phyloP scores from a whole-genome alignment of 2,113 vertebrate species.

The Phycodurus eques region DNA sequence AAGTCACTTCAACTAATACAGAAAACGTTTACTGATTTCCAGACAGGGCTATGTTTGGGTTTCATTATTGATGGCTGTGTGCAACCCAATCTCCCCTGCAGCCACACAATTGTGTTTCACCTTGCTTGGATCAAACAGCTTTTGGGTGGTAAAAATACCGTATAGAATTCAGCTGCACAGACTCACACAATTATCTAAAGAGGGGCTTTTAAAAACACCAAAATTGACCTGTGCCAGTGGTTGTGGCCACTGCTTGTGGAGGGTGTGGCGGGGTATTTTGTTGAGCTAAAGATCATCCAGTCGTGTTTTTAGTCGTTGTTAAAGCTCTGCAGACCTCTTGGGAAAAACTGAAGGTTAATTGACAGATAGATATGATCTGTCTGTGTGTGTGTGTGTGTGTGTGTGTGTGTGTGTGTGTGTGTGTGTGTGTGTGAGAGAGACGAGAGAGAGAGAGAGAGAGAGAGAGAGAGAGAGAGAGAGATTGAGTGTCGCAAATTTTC shows the following conservation, averaged over 20 bases:
- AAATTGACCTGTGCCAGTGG: background rate
- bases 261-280: background rate
- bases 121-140: background rate
- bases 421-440: too few species aligned
- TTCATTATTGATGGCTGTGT: slow-evolving; percentile 3
- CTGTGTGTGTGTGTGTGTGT: background rate
- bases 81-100: background rate
- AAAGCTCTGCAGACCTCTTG: background rate
- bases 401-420: too few species aligned
- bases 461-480: background rate
- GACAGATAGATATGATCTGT: background rate
- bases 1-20: background rate
- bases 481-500: background rate
- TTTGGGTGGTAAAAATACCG: background rate
- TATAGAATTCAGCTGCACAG: background rate
- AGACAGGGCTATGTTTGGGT: background rate
- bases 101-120: background rate
- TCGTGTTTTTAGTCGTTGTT: background rate
- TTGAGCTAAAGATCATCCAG: background rate
- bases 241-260: background rate
- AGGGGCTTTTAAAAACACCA: background rate
- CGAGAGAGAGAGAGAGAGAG: background rate
- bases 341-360: background rate
- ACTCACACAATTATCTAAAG: background rate
- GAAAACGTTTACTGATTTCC: slow-evolving; percentile 2